Base-by-base conservation (phyloP, 2,888 invertebrate genomes). In the Cerastis rubricosa region DNA sequence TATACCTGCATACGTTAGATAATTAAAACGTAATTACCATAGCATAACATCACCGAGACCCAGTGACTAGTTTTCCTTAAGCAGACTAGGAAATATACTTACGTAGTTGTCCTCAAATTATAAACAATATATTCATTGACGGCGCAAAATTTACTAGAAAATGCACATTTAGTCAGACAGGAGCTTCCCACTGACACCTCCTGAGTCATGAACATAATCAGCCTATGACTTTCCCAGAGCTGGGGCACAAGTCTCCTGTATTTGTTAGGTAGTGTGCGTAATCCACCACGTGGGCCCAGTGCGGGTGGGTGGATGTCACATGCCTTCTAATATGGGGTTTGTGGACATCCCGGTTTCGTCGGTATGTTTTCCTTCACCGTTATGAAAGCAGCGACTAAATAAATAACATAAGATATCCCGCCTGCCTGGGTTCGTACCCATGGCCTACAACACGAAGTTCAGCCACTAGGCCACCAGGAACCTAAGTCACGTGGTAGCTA, bases 41-140 rank as follows among this genome's bases (percentile, higher is more conserved):
- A 54, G 17, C 59, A 49, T 69, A 35, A n/a, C n/a, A 8, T 43
- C 64, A 64, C n/a, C 43, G 4, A n/a, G 3, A 47, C 11, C 25
- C 25, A 43, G 22, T 57, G 40, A 63, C 49, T 14, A 51, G 57
- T 81, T 84, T 63, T 79, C 81, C 73, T 83, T 57, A 64, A 57
- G 45, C 8, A 59, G 61, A 54, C 43, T 61, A 22, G 72, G 72
- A 79, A 83, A 65, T 65, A 66, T 49, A 35, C 79, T 19, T 51
- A 80, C 35, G n/a, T 45, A 47, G 29, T 67, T 82, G 35, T 63
- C 35, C 35, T 40, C 57, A 1, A 64, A 71, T 29, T 49, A 35
- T 54, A 43, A 22, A 75, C 67, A 70, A 77, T 29, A 40, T 3
- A 47, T 29, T 25, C 2, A 61, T 29, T 81, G 78, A 83, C 83